phyloP scores from a whole-genome alignment of 2,888 invertebrate genomes.

The Byasa hedistus region DNA sequence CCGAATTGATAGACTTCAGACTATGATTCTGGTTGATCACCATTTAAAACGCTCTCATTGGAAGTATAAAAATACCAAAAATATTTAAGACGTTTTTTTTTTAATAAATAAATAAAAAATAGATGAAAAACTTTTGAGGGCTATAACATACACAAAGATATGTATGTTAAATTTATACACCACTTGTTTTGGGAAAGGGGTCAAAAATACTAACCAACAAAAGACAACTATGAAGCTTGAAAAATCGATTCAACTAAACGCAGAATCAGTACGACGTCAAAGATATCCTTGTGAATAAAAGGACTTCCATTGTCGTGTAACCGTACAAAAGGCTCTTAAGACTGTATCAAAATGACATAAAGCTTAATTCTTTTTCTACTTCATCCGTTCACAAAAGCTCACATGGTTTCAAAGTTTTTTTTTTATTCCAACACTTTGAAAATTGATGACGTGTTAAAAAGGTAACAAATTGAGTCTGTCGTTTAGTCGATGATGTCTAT shows the following conservation, averaged over 20 bases:
- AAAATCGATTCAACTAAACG: conserved; percentile 76
- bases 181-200: neutral
- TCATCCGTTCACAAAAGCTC: conserved; percentile 70
- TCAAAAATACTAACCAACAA: conserved; percentile 52
- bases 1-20: too few relatives aligned
- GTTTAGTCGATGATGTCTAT: conserved; percentile 48
- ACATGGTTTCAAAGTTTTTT: conserved; percentile 56
- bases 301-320: conserved; percentile 56
- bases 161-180: neutral
- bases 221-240: conserved; percentile 75
- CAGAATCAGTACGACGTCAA: conserved; percentile 56
- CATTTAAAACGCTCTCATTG: too few relatives aligned
- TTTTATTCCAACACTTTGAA: conserved; percentile 60
- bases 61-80: too few relatives aligned
- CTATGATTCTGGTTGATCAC: too few relatives aligned
- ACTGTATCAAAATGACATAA: conserved; percentile 80
- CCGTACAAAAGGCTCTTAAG: conserved; percentile 67
- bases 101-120: neutral
- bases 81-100: too few relatives aligned
- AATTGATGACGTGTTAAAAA: conserved; percentile 79
- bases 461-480: conserved; percentile 60
- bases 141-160: neutral
- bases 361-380: conserved; percentile 65
- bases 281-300: conserved; percentile 68
- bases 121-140: too few relatives aligned